phyloP scores from a whole-genome alignment of 2,888 invertebrate species.

The Omphaloscelis lunosa region DNA sequence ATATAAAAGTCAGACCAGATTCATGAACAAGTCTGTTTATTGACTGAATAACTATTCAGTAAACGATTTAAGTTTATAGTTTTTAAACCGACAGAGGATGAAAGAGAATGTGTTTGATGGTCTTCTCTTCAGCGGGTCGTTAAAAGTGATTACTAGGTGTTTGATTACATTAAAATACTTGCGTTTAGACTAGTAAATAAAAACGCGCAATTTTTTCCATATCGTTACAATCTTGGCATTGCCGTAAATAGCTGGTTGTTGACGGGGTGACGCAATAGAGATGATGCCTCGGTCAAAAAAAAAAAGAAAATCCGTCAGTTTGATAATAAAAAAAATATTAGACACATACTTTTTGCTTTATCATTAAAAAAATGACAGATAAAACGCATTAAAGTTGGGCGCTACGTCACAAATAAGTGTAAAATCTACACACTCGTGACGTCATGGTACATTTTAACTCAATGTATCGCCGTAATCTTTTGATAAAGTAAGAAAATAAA shows the following conservation, averaged over 20 bases:
- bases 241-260: not conserved
- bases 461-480: no score
- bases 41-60: conserved; percentile 10
- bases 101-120: conserved; percentile 36
- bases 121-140: conserved; percentile 18
- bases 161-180: not conserved
- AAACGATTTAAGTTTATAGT: conserved; percentile 29
- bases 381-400: no score
- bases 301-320: no score
- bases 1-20: conserved; percentile 53
- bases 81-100: conserved; percentile 35
- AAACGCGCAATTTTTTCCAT: not conserved
- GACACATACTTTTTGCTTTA: no score
- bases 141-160: not conserved
- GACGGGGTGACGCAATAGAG: no score
- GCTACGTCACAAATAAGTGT: no score
- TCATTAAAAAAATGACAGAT: no score
- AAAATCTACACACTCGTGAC: no score
- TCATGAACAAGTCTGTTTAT: conserved; percentile 40
- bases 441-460: no score
- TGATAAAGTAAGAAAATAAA: no score
- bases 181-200: not conserved
- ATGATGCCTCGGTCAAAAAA: no score
- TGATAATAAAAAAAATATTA: no score
- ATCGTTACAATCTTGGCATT: not conserved